Evolutionary conservation across 2,888 invertebrate species (phyloP).

Genomic region (Venustoraphidia nigricollis): DNA sequence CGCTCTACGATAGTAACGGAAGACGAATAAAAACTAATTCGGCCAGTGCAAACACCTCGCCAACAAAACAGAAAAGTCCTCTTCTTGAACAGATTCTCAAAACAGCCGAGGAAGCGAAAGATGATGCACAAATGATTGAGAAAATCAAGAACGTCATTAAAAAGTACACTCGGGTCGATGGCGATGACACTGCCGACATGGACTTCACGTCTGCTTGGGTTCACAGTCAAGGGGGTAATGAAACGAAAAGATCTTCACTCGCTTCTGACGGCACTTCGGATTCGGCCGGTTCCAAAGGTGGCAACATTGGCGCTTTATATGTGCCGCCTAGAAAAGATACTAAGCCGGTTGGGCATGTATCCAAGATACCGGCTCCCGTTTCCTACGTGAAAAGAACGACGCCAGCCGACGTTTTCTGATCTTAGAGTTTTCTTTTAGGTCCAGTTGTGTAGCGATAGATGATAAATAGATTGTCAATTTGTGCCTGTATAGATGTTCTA

Average conservation of each 20-base stretch:
- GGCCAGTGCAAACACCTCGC: conserved; percentile 42
- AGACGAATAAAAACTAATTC: conserved; percentile 28
- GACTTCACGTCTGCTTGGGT: conserved; percentile 60
- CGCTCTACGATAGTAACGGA: conserved; percentile 29
- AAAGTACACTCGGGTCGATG: conserved; percentile 39
- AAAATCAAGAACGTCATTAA: conserved; percentile 58
- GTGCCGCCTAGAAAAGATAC: conserved; percentile 36
- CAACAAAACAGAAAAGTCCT: conserved; percentile 44
- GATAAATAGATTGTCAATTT: no score
- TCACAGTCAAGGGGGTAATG: conserved; percentile 49
- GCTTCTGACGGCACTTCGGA: conserved; percentile 5
- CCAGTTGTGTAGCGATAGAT: no score
- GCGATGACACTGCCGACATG: conserved; percentile 40
- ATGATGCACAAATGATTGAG: conserved; percentile 55
- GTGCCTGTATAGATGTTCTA: no score
- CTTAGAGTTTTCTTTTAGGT: no score
- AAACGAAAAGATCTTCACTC: conserved; percentile 2
- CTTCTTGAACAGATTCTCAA: conserved; percentile 55
- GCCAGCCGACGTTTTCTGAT: no score
- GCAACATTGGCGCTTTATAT: conserved; percentile 13
- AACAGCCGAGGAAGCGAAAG: conserved; percentile 54
- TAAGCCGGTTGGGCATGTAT: conserved; percentile 28
- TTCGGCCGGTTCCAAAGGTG: conserved; percentile 7
- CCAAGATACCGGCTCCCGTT: conserved; percentile 36
- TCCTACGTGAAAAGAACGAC: conserved; percentile 15